Evolutionary conservation across 1,140 invertebrate species (phyloP).

Genomic region (Radopholus similis): DNA sequence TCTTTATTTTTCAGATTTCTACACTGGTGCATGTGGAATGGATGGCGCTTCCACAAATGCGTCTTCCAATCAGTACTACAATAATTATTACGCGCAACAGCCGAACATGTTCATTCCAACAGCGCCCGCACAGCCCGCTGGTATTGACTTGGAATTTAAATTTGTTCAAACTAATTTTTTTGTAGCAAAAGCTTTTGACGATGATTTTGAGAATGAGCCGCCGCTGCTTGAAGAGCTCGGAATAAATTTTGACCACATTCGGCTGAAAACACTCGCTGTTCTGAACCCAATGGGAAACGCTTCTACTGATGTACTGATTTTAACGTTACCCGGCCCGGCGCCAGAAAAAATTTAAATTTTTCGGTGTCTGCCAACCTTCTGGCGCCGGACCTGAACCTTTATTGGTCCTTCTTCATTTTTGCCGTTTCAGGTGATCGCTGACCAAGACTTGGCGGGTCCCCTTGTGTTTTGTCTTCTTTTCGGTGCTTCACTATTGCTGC

Average conservation of each 20-base stretch:
- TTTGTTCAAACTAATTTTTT: not conserved
- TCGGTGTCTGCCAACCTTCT: not conserved
- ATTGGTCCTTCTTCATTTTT: not conserved
- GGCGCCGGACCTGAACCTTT: slow-evolving; percentile 5
- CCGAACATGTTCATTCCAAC: slow-evolving; percentile 12
- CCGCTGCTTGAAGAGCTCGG: slow-evolving; percentile 72
- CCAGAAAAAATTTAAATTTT: not conserved
- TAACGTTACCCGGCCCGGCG: not conserved
- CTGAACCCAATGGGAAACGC: slow-evolving; percentile 78
- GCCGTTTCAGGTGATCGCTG: slow-evolving; percentile 63
- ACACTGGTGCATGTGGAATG: not conserved
- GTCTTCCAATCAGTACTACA: not conserved
- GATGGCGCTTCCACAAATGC: not conserved
- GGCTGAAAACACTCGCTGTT: slow-evolving; percentile 82
- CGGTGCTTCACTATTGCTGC: slow-evolving; percentile 70
- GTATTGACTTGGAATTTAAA: not conserved
- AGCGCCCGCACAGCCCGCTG: not conserved
- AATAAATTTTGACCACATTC: slow-evolving; percentile 85
- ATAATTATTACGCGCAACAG: slow-evolving; percentile 1
- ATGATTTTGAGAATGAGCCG: slow-evolving; percentile 60
- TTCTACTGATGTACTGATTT: slow-evolving; percentile 66
- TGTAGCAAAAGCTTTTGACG: slow-evolving; percentile 3
- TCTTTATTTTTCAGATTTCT: not conserved
- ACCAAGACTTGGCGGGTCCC: slow-evolving; percentile 89
- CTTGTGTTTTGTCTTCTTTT: slow-evolving; percentile 85